Evolutionary conservation across 2,797 vertebrate genomes (phyloP), one percentile per base, ranked within the genome.

Genomic region (Acanthornis magna): DNA sequence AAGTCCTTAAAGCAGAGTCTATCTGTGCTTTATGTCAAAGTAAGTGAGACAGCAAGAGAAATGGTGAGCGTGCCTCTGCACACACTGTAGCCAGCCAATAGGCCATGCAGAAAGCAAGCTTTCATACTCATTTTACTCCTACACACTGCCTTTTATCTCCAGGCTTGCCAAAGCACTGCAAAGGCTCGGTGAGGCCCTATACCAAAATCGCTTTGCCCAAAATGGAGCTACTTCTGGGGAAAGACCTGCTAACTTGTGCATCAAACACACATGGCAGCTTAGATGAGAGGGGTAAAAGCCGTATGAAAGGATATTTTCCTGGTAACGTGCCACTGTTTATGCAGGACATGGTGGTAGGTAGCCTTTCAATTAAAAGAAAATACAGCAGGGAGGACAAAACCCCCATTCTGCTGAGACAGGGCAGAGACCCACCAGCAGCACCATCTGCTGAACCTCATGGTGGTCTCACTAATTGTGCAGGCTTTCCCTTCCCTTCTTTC

Each of bases 1-100:
- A 82, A 83, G 91, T 82, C 77, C 88, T 94, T 88, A 78, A 94
- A 94, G 67, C 77, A 90, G 47, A 54, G 63, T 73, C 85, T 95
- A 93, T 91, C 63, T 93, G 51, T 92, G 88, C 82, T 94, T 91
- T 91, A 93, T 71, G 85, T 96, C 91, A 96, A 91, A 88, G 67
- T 57, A 57, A 93, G 62, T 7, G 32, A 93, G 66, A 81, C 70
- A 65, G 85, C 67, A 57, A 90, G 55, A 94, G 66, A 78, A 94
- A 84, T 34, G 2, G 1, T 43, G 54, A 88, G 54, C 4, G 1
- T 74, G 82, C 29, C n/a, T 73, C 83, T 73, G 60, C 0, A 2
- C 36, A 51, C 9, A 5, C 27, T 70, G 79, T 6, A 63, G n/a
- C 63, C 40, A 70, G 47, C 45, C 68, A 84, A 91, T 8, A 92